Conservation (phyloP, 2,888 invertebrate genomes). For the Protonemura montana region DNA sequence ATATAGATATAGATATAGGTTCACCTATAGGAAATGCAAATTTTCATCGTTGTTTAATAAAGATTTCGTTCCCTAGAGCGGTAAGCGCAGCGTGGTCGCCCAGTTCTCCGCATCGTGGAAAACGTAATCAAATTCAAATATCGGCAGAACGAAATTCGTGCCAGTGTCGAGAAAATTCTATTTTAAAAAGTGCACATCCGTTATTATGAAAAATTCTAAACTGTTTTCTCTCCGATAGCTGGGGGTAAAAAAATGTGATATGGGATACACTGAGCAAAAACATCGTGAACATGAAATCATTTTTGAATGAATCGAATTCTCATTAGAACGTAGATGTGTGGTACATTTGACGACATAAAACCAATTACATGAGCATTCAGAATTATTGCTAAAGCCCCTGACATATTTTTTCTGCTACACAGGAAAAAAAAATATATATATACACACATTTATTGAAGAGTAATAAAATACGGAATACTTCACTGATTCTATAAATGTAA, state of each 20-base stretch:
- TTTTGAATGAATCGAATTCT: conserved; percentile 49
- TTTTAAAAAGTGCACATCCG: conserved; percentile 34
- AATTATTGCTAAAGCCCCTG: not conserved
- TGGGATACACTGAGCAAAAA: conserved; percentile 23
- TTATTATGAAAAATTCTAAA: conserved; percentile 37
- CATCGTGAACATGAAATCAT: conserved; percentile 49
- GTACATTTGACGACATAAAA: conserved; percentile 3
- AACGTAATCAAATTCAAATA: conserved; percentile 45
- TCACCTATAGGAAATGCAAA: not conserved
- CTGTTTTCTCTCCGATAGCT: not conserved
- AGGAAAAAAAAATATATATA: not conserved
- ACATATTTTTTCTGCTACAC: not conserved
- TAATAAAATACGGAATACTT: conserved; percentile 1
- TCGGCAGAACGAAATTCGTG: conserved; percentile 25
- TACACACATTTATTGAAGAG: not conserved
- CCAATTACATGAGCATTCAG: conserved; percentile 23
- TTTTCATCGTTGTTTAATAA: conserved; percentile 34
- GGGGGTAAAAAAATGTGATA: conserved; percentile 18
- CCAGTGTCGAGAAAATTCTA: not conserved
- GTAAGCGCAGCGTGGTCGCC: not conserved
- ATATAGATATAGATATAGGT: not conserved
- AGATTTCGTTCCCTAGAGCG: conserved; percentile 1
- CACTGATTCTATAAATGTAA: not conserved
- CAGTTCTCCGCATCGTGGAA: conserved; percentile 26
- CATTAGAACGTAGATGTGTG: conserved; percentile 41